Conservation (phyloP, 2,888 invertebrate species). For the Drosophila borborema region DNA sequence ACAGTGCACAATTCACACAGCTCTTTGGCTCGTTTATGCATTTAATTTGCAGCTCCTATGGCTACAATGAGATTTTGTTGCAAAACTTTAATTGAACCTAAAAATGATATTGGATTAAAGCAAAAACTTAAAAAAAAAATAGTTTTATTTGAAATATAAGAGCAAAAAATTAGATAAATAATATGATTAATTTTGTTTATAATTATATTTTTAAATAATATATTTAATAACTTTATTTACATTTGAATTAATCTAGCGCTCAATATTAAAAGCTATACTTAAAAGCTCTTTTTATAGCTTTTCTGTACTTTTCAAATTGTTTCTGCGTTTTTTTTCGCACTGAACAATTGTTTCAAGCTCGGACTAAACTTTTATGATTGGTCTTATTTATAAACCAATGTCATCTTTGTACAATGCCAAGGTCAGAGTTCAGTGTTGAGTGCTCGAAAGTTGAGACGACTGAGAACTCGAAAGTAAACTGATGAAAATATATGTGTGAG, state of each 20-base stretch:
- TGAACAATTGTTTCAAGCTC: not conserved
- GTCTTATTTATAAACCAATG: not conserved
- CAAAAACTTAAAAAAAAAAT: not conserved
- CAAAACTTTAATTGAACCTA: not conserved
- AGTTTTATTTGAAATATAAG: too few relatives aligned
- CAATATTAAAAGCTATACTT: too few relatives aligned
- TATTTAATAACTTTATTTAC: too few relatives aligned
- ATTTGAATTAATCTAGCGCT: not conserved
- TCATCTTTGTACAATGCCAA: slow-evolving; percentile 8
- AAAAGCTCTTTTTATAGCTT: too few relatives aligned
- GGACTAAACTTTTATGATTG: not conserved
- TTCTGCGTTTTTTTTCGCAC: too few relatives aligned
- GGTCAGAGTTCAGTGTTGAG: slow-evolving; percentile 1
- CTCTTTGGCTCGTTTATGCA: slow-evolving; percentile 6
- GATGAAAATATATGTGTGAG: slow-evolving; percentile 32
- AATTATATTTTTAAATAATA: too few relatives aligned
- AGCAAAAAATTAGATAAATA: too few relatives aligned
- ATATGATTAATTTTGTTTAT: too few relatives aligned
- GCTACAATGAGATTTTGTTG: slow-evolving; percentile 11
- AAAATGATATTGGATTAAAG: not conserved
- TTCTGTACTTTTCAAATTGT: too few relatives aligned
- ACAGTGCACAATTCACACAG: not conserved
- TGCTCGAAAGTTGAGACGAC: slow-evolving; percentile 15
- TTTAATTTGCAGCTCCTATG: slow-evolving; percentile 17
- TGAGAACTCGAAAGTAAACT: slow-evolving; percentile 24